Evolutionary conservation across 2,113 vertebrate species (phyloP).

Genomic region (Azemiops feae): DNA sequence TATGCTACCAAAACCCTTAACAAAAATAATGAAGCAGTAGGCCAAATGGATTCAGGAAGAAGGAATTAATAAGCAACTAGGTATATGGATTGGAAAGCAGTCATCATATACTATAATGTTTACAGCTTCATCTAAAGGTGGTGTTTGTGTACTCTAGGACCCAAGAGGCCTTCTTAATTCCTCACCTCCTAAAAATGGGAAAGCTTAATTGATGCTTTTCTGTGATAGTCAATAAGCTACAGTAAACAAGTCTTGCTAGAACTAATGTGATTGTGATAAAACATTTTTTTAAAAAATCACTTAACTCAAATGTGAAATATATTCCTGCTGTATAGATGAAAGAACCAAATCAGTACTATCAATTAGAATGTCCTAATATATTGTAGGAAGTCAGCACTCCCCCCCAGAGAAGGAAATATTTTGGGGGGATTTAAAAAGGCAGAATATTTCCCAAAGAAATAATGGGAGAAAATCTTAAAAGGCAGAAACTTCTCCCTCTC

Average conservation of each 20-base stretch:
- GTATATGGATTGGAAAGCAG: neutral
- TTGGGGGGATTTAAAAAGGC: no score
- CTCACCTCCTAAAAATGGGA: neutral
- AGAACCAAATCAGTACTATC: neutral
- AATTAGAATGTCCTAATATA: neutral
- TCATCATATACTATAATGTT: neutral
- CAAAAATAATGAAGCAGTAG: neutral
- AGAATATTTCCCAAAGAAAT: no score
- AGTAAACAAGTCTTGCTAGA: neutral
- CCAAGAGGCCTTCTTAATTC: neutral
- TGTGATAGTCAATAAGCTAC: neutral
- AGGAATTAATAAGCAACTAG: neutral
- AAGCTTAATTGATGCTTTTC: neutral
- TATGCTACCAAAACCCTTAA: neutral
- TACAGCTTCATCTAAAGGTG: neutral
- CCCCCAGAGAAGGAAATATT: no score
- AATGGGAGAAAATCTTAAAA: no score
- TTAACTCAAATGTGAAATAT: neutral
- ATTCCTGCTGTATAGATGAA: neutral
- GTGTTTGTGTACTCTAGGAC: neutral
- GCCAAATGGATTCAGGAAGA: neutral
- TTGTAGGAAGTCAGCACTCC: no score
- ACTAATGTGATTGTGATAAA: neutral
- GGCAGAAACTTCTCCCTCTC: no score
- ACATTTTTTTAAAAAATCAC: neutral